Evolutionary conservation across 1,140 invertebrate species (phyloP).

Genomic region (Trinorchestia longiramus): DNA sequence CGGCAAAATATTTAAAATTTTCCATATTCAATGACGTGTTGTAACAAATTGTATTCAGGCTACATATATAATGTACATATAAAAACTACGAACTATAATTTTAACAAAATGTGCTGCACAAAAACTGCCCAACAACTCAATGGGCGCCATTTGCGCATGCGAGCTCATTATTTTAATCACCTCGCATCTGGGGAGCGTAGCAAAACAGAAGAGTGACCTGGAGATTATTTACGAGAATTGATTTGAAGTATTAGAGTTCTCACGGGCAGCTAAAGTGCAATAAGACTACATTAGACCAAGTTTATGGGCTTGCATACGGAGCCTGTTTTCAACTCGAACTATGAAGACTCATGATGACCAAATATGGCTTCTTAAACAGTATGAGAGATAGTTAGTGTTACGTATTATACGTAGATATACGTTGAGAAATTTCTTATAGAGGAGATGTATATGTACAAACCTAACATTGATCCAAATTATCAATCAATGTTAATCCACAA

Average conservation of each 20-base stretch:
- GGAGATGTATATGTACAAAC: too few relatives aligned
- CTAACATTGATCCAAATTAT: too few relatives aligned
- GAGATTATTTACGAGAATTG: background rate
- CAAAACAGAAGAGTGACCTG: background rate
- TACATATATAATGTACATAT: background rate
- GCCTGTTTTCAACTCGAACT: background rate
- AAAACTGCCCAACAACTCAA: background rate
- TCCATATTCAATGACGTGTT: background rate
- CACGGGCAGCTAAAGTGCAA: background rate
- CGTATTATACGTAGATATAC: background rate
- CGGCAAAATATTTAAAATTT: background rate
- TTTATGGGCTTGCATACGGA: background rate
- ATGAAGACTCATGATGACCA: background rate
- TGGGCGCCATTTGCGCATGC: background rate
- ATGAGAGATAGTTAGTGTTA: background rate
- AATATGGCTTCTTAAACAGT: background rate
- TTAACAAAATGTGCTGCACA: background rate
- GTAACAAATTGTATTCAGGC: background rate
- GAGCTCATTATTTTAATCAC: background rate
- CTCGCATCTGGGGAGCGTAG: background rate
- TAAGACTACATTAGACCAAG: background rate
- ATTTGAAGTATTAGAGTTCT: background rate
- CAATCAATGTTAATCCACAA: too few relatives aligned
- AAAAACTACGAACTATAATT: background rate
- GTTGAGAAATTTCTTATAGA: too few relatives aligned